phyloP scores from a whole-genome alignment of 2,797 vertebrate genomes.

The Anisognathus igniventris region DNA sequence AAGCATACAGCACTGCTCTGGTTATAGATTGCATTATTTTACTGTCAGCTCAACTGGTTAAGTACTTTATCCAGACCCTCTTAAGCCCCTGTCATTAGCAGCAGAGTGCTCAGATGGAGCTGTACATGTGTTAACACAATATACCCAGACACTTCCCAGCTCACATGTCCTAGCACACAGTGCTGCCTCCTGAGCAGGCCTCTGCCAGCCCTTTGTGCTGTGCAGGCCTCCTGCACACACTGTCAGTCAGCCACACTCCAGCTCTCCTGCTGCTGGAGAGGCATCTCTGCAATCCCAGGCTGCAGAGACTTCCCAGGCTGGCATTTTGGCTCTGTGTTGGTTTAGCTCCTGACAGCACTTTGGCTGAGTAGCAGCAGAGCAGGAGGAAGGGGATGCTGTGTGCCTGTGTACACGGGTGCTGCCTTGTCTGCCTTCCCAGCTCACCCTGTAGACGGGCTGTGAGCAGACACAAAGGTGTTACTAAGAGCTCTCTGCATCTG shows the following conservation, averaged over 20 bases:
- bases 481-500: background rate
- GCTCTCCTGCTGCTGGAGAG: background rate
- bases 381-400: background rate
- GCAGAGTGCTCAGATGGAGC: background rate
- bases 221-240: background rate
- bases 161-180: background rate
- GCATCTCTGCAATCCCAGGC: background rate
- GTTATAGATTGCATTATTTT: background rate
- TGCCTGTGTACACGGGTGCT: rapidly evolving
- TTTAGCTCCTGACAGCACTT: background rate
- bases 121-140: background rate
- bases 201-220: background rate
- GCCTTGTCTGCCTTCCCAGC: background rate
- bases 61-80: background rate
- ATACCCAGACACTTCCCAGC: background rate
- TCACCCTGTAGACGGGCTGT: background rate
- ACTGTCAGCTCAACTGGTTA: background rate
- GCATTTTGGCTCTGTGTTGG: background rate
- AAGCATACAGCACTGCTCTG: background rate
- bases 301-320: background rate
- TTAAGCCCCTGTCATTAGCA: background rate
- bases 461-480: background rate
- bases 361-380: background rate
- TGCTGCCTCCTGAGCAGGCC: background rate
- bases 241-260: background rate